phyloP scores from a whole-genome alignment of 2,113 vertebrate species.

The Colistium nudipinnis region DNA sequence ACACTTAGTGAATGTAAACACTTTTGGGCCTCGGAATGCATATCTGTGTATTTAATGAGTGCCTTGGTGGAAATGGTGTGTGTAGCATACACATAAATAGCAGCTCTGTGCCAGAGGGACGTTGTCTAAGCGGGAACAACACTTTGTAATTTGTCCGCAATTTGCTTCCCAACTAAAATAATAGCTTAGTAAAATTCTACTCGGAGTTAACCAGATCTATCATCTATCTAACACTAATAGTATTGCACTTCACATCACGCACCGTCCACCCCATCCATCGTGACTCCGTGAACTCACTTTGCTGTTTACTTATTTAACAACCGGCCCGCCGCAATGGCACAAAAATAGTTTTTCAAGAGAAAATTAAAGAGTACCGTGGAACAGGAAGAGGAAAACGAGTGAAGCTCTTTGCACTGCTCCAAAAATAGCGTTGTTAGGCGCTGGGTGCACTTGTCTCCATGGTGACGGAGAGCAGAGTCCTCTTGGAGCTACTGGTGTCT shows the following conservation, averaged over 20 bases:
- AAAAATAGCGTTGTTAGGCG: constrained; percentile 85
- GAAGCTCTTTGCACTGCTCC: constrained; percentile 80
- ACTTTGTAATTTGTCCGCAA: constrained; percentile 22
- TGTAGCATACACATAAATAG: constrained; percentile 42
- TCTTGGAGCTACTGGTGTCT: constrained; percentile 78
- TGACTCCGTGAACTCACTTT: constrained; percentile 22
- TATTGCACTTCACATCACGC: not conserved
- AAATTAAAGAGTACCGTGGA: constrained; percentile 72
- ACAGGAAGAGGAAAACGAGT: constrained; percentile 72
- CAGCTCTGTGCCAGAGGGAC: constrained; percentile 30
- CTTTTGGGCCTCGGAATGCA: constrained; percentile 58
- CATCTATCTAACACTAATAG: not conserved
- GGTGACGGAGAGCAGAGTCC: constrained; percentile 78
- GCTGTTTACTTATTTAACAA: constrained; percentile 64
- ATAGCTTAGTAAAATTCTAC: not conserved
- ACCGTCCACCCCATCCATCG: not conserved
- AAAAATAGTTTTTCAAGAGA: constrained; percentile 64
- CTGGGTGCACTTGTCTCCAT: constrained; percentile 84
- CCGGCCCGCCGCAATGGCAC: constrained; percentile 49
- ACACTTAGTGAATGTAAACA: constrained; percentile 60
- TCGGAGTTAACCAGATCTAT: not conserved
- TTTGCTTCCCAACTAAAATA: constrained; percentile 12
- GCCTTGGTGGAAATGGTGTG: constrained; percentile 36
- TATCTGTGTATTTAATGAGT: constrained; percentile 63
- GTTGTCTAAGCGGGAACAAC: constrained; percentile 25